Evolutionary conservation across 1,140 invertebrate species (phyloP), one percentile per base, ranked within the genome.

Genomic region (Drosophila nigrodunni): DNA sequence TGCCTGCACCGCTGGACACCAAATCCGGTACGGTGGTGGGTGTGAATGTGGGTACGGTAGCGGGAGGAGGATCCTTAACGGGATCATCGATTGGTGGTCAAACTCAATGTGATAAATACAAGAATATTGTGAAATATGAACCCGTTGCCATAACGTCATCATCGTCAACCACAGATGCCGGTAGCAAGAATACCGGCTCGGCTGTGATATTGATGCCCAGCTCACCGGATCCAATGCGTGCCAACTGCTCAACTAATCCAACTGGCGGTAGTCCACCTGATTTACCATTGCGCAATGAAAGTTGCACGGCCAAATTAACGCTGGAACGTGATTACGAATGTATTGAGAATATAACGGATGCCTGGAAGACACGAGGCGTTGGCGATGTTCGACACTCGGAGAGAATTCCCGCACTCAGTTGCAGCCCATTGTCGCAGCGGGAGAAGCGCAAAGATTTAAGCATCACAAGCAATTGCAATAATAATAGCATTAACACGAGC

Each of bases 321-420:
- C 46, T 68, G 11, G 90, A 92, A 39, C 60, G 90, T 10, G 85
- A 92, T 21, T 92, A 92, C 73, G 92, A 92, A 65, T 83, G 85
- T 50, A 92, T 92, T 64, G 92, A 92, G 82, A 91, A 80, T 13
- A 92, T 92, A 60, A 96, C 94, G 79, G 94, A 96, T 71, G 96
- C 96, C 41, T 97, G 96, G 96, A 95, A 94, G 89, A 96, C 96
- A 1, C 93, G 96, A 47, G 96, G 96, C 11, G 93, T 96, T n/a
- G 94, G 95, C 81, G 94, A 95, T 46, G 94, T 96, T 8, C 94
- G 94, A 67, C 96, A 96, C 80, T 94, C 94, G 5, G 95, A 95
- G 77, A 92, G 92, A 66, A 81, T 83, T 39, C 57, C 92, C 15
- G 68, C 76, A 47, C 73, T 83, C 25, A 88, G 92, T 52, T 91